These are phyloP conservation scores for Polyodon spathula DNA, from an alignment of 2,113 vertebrate species.

Conservation along the genomic window DNA sequence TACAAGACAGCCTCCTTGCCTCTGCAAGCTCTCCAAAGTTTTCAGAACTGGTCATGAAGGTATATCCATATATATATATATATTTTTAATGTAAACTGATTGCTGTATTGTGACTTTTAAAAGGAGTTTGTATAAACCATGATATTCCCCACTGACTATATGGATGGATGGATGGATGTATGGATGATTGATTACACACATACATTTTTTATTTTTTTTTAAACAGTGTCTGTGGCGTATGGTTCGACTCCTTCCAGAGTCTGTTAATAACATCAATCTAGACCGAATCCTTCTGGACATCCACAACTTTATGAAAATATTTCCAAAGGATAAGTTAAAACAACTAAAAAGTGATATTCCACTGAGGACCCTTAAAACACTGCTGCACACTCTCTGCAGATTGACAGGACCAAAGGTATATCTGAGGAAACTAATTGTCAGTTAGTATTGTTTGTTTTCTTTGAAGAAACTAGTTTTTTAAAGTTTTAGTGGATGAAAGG, in stretches of 20 bases:
- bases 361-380: conserved; percentile 86
- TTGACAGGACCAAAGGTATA: conserved; percentile 83
- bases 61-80: conserved; percentile 27
- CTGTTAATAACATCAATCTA: conserved; percentile 85
- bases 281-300: conserved; percentile 90
- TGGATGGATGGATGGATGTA: too few species aligned
- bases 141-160: conserved; percentile 12
- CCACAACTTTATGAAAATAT: conserved; percentile 94
- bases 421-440: background rate
- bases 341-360: conserved; percentile 90
- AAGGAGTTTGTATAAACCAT: too few species aligned
- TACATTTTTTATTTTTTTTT: conserved; percentile 16
- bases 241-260: conserved; percentile 87
- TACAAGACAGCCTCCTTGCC: conserved; percentile 86
- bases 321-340: conserved; percentile 93
- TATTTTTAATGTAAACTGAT: too few species aligned
- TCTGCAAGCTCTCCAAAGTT: conserved; percentile 83
- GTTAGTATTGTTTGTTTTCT: background rate
- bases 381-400: conserved; percentile 87
- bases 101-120: too few species aligned
- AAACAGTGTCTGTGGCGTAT: conserved; percentile 94
- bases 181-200: too few species aligned
- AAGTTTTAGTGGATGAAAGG: background rate
- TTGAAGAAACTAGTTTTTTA: too few species aligned
- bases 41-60: conserved; percentile 96